phyloP scores from a whole-genome alignment of 2,888 invertebrate genomes.

The Aleiodes leptofemur region DNA sequence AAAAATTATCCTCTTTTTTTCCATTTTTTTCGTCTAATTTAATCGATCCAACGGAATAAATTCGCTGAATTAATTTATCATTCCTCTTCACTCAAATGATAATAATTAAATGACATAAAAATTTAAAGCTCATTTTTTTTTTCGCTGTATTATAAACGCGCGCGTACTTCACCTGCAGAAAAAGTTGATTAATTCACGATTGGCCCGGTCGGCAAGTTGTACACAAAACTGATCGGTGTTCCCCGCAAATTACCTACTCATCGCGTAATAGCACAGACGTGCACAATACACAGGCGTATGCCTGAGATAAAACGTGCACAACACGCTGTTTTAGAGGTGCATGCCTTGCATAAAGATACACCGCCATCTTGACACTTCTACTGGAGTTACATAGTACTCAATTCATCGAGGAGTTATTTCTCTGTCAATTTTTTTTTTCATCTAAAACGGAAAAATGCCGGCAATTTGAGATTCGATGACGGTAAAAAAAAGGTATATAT shows the following conservation, averaged over 20 bases:
- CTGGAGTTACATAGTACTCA: too few relatives aligned
- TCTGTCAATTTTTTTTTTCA: too few relatives aligned
- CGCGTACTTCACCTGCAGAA: constrained; percentile 55
- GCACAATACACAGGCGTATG: constrained; percentile 51
- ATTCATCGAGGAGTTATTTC: too few relatives aligned
- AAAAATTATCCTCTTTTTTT: constrained; percentile 7
- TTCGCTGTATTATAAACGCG: too few relatives aligned
- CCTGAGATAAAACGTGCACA: constrained; percentile 21
- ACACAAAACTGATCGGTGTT: constrained; percentile 59
- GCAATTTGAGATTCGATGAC: too few relatives aligned
- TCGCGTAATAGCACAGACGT: constrained; percentile 72
- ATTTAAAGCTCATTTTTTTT: not conserved
- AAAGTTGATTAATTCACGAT: constrained; percentile 72
- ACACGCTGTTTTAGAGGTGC: constrained; percentile 22
- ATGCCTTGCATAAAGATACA: constrained; percentile 39
- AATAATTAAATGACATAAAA: too few relatives aligned
- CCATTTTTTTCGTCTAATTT: too few relatives aligned
- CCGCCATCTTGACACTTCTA: too few relatives aligned
- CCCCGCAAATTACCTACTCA: constrained; percentile 71
- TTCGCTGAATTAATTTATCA: constrained; percentile 5
- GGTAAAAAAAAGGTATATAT: too few relatives aligned
- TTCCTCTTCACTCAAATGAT: not conserved
- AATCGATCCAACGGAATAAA: not conserved
- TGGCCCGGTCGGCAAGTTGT: constrained; percentile 61
- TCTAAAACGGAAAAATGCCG: too few relatives aligned